Conservation (phyloP, 2,888 invertebrate species). For the Onchidella celtica region DNA sequence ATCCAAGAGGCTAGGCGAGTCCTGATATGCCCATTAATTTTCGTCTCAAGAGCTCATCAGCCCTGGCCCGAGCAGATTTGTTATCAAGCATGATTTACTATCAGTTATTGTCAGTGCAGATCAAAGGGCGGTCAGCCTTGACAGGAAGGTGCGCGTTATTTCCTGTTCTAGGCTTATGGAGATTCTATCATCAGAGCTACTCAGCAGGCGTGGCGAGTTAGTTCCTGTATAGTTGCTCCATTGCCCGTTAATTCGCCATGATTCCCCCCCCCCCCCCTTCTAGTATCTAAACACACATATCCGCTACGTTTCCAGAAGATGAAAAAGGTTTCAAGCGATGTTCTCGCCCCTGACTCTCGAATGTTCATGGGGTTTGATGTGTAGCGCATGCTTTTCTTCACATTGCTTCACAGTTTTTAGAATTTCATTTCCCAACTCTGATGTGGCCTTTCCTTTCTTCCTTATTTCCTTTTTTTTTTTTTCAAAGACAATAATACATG, state of each 20-base stretch:
- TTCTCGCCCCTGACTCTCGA: background rate
- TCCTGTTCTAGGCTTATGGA: background rate
- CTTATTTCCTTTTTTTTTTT: no score
- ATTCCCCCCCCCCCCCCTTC: background rate
- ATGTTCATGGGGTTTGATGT: background rate
- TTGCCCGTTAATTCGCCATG: background rate
- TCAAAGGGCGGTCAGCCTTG: background rate
- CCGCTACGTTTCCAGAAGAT: no score
- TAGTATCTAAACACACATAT: no score
- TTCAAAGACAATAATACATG: no score
- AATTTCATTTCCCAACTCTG: background rate
- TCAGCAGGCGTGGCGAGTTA: background rate
- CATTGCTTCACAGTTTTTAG: background rate
- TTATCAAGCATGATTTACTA: conserved; percentile 17
- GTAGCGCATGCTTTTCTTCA: background rate
- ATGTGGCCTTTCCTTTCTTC: background rate
- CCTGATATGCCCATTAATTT: background rate
- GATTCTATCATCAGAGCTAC: background rate
- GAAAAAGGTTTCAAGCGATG: no score
- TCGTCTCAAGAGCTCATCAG: conserved; percentile 7
- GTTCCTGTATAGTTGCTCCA: background rate
- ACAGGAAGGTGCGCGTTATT: background rate
- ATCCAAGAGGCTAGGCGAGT: background rate
- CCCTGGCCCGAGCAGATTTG: background rate
- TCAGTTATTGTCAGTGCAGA: background rate